These are phyloP conservation scores for Chrysotoxum bicinctum DNA, from an alignment of 2,888 invertebrate species.

Conservation along the genomic window DNA sequence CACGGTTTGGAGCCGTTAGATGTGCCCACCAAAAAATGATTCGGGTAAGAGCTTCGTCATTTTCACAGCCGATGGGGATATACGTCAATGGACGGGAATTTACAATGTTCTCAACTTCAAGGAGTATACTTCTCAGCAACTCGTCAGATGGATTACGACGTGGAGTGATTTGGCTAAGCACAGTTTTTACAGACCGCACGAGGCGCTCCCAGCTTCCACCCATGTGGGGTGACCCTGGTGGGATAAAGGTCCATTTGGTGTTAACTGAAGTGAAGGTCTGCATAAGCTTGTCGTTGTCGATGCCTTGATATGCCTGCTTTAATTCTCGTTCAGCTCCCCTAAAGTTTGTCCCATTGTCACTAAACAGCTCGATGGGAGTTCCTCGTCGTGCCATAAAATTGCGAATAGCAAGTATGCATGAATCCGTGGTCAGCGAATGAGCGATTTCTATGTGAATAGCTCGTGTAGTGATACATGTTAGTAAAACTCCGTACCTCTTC, in stretches of 20 bases:
- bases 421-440: slow-evolving; percentile 16
- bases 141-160: slow-evolving; percentile 69
- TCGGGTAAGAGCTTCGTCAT: slow-evolving; percentile 71
- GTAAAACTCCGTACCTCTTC: slow-evolving; percentile 30
- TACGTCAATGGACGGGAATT: slow-evolving; percentile 59
- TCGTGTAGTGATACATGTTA: slow-evolving; percentile 53
- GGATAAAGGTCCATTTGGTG: too few species aligned
- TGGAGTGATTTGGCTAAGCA: slow-evolving; percentile 50
- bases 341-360: too few species aligned
- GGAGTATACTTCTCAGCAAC: slow-evolving; percentile 30
- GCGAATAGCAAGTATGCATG: too few species aligned
- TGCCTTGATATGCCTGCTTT: background rate
- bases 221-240: too few species aligned
- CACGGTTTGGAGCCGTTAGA: slow-evolving; percentile 27
- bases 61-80: slow-evolving; percentile 4
- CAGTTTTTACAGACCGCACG: slow-evolving; percentile 54
- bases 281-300: background rate
- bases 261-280: background rate
- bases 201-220: too few species aligned
- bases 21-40: slow-evolving; percentile 67
- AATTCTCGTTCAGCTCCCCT: too few species aligned
- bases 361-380: too few species aligned
- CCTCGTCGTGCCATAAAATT: too few species aligned
- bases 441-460: slow-evolving; percentile 49
- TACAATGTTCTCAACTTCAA: slow-evolving; percentile 56